Percentiles rank a stretch among this genome's conserved stretches.
These are phyloP conservation scores for Acronicta psi DNA, from an alignment of 2,888 invertebrate genomes.

Conservation along the genomic window DNA sequence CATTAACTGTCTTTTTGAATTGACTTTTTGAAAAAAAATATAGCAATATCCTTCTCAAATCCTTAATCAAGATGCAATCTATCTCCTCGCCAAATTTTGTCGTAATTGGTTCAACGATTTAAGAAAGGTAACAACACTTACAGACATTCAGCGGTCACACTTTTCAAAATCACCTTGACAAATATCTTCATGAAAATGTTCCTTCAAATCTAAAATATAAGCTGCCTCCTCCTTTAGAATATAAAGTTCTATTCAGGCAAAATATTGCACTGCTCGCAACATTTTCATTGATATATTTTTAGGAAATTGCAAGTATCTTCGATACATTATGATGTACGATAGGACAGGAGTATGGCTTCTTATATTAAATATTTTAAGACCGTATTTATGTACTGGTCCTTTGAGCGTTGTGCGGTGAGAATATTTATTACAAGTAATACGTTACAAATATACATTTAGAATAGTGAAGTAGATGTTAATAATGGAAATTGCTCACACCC, in stretches of 20 bases:
- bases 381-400: background rate
- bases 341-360: background rate
- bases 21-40: too few species aligned
- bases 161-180: background rate
- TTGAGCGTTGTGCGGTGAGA: background rate
- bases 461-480: too few species aligned
- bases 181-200: constrained; percentile 6
- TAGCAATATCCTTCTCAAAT: too few species aligned
- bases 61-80: too few species aligned
- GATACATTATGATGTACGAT: background rate
- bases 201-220: constrained; percentile 13
- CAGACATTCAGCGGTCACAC: too few species aligned
- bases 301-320: constrained; percentile 14
- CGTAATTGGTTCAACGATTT: too few species aligned
- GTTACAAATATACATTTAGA: too few species aligned
- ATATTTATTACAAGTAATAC: background rate
- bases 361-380: background rate
- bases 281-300: constrained; percentile 23
- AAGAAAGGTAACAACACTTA: too few species aligned
- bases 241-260: constrained; percentile 10
- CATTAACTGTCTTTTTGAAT: too few species aligned
- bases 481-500: too few species aligned
- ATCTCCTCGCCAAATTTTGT: too few species aligned
- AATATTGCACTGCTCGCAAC: constrained; percentile 16
- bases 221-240: constrained; percentile 15